These are phyloP conservation scores for Muscidifurax raptorellus DNA, from an alignment of 1,140 invertebrate species.

Conservation along the genomic window DNA sequence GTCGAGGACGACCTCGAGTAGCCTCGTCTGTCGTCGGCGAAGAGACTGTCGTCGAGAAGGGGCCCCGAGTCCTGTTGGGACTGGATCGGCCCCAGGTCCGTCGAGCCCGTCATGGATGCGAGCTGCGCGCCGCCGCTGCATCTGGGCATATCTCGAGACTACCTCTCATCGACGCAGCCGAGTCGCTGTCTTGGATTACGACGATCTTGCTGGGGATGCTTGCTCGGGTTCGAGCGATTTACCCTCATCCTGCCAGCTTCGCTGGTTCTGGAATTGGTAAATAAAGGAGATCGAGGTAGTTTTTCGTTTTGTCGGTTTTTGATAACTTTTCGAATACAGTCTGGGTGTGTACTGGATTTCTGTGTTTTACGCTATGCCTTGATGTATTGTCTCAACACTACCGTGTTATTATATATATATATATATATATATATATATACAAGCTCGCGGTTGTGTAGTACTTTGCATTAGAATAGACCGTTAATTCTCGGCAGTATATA, in stretches of 20 bases:
- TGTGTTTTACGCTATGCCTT: no score
- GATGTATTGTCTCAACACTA: no score
- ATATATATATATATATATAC: no score
- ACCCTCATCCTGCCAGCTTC: background rate
- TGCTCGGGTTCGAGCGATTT: background rate
- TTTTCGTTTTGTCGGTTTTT: no score
- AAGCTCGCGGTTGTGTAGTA: no score
- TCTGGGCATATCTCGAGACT: slow-evolving; percentile 64
- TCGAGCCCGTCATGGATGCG: slow-evolving; percentile 66
- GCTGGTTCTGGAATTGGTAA: background rate
- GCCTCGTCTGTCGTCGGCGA: slow-evolving; percentile 19
- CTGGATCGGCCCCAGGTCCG: slow-evolving; percentile 61
- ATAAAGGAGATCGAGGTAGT: no score
- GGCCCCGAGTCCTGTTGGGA: slow-evolving; percentile 60
- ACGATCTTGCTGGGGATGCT: background rate
- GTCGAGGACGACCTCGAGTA: background rate
- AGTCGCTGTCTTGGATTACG: background rate
- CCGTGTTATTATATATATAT: no score
- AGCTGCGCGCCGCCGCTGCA: slow-evolving; percentile 58
- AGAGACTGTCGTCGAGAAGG: slow-evolving; percentile 50
- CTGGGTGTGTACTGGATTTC: no score
- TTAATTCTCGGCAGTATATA: background rate
- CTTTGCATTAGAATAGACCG: background rate
- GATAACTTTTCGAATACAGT: no score
- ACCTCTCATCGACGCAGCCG: slow-evolving; percentile 60